Evolutionary conservation across 2,113 vertebrate species (phyloP).

Genomic region (Sterna hirundo): DNA sequence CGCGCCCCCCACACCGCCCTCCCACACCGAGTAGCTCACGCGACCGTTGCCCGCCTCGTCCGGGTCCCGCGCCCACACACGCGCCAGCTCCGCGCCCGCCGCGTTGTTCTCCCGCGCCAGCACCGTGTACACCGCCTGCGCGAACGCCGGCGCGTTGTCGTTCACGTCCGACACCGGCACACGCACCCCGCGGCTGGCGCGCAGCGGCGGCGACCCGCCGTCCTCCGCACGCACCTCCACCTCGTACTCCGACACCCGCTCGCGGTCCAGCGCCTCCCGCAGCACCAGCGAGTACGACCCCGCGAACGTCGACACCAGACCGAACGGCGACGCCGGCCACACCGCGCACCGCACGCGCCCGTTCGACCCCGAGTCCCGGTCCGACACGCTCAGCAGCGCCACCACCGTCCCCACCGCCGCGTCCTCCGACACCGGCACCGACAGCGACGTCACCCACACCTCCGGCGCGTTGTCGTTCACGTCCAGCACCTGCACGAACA

Average conservation of each 20-base stretch:
- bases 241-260: conserved; percentile 65
- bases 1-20: not conserved
- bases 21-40: not conserved
- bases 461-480: too few species aligned
- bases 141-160: not conserved
- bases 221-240: conserved; percentile 70
- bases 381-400: too few species aligned
- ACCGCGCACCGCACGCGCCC: too few species aligned
- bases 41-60: conserved; percentile 74
- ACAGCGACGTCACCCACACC: too few species aligned
- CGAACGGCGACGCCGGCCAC: too few species aligned
- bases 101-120: conserved; percentile 67
- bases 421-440: too few species aligned
- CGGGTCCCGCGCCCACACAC: conserved; percentile 56
- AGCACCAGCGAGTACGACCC: conserved; percentile 71
- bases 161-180: too few species aligned
- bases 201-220: too few species aligned
- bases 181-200: too few species aligned
- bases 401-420: too few species aligned
- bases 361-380: too few species aligned
- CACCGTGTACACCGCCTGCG: conserved; percentile 69
- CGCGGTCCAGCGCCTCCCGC: conserved; percentile 74
- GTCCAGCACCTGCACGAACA: too few species aligned
- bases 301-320: conserved; percentile 39
- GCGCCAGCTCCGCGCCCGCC: conserved; percentile 69